These are phyloP conservation scores for Nomada ruficornis DNA, from an alignment of 2,888 invertebrate genomes.

Conservation along the genomic window DNA sequence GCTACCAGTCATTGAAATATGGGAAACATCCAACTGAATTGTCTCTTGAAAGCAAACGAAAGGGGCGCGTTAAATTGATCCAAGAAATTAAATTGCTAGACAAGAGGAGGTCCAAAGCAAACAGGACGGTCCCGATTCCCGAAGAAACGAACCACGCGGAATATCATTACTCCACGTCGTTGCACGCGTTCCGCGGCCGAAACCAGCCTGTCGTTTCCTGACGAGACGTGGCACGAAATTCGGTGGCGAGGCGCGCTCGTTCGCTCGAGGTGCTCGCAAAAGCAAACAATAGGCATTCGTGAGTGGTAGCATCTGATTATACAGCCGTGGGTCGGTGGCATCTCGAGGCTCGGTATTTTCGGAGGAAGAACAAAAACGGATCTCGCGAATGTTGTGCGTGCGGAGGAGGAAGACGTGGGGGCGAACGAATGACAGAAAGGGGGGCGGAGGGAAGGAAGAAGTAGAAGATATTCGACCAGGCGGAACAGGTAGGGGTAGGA, in stretches of 20 bases:
- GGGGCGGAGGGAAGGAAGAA: background rate
- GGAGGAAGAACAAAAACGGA: constrained; percentile 56
- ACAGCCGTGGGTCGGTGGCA: constrained; percentile 40
- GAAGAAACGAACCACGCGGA: background rate
- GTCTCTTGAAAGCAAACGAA: too few relatives aligned
- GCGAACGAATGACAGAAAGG: background rate
- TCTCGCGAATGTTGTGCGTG: constrained; percentile 40
- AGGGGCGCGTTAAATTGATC: too few relatives aligned
- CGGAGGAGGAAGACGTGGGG: constrained; percentile 13
- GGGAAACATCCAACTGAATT: too few relatives aligned
- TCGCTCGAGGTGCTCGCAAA: constrained; percentile 24
- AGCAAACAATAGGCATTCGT: constrained; percentile 53
- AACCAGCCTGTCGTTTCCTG: constrained; percentile 23
- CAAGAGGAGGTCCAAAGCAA: background rate
- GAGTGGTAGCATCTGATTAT: constrained; percentile 53
- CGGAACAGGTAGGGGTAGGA: constrained; percentile 55
- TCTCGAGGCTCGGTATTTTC: constrained; percentile 51
- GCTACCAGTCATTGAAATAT: too few relatives aligned
- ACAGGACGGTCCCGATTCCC: background rate
- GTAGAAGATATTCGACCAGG: constrained; percentile 40
- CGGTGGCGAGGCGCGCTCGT: constrained; percentile 18
- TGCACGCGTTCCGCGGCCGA: constrained; percentile 3
- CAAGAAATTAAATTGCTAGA: background rate
- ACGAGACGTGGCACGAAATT: constrained; percentile 23
- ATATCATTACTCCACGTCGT: constrained; percentile 16